These are phyloP conservation scores for Hyla sarda DNA, from an alignment of 2,113 vertebrate genomes.

Conservation along the genomic window DNA sequence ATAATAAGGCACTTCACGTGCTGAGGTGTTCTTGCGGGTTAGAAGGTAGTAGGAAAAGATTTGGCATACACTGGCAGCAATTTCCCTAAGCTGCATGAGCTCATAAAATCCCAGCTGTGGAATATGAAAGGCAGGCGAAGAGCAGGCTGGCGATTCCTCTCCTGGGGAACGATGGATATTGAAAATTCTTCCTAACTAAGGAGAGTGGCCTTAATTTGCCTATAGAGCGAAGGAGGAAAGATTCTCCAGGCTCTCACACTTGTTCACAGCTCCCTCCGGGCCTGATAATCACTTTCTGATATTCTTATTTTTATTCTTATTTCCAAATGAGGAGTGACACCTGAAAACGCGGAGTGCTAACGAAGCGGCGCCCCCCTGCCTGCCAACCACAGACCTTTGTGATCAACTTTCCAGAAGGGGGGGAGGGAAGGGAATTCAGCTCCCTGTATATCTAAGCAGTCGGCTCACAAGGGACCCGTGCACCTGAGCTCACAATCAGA, in stretches of 20 bases:
- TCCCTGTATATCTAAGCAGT: conserved; percentile 25
- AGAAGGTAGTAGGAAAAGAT: conserved; percentile 78
- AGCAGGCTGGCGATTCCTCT: conserved; percentile 73
- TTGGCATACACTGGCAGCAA: conserved; percentile 88
- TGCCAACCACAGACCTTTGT: conserved; percentile 57
- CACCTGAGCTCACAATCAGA: conserved; percentile 46
- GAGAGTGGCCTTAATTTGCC: conserved; percentile 84
- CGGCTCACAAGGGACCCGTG: conserved; percentile 22
- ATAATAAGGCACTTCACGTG: conserved; percentile 84
- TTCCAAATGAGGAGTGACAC: conserved; percentile 58
- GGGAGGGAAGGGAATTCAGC: background rate
- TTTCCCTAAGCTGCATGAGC: conserved; percentile 88
- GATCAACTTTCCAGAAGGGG: conserved; percentile 5
- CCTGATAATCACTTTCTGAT: conserved; percentile 75
- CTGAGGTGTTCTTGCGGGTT: conserved; percentile 72
- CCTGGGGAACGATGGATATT: conserved; percentile 82
- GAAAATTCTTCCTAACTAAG: conserved; percentile 80
- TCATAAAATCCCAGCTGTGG: conserved; percentile 86
- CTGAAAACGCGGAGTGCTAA: conserved; percentile 52
- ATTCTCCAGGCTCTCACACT: conserved; percentile 75
- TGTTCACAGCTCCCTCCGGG: conserved; percentile 76
- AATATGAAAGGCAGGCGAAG: conserved; percentile 74
- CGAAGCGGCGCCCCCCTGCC: conserved; percentile 54
- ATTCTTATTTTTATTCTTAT: conserved; percentile 59
- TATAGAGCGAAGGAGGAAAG: conserved; percentile 66